A percentile compares a stretch with the other conserved stretches of the same genome.
Evolutionary conservation across 2,888 invertebrate genomes (phyloP).

Genomic region (Galerucella calmariensis): DNA sequence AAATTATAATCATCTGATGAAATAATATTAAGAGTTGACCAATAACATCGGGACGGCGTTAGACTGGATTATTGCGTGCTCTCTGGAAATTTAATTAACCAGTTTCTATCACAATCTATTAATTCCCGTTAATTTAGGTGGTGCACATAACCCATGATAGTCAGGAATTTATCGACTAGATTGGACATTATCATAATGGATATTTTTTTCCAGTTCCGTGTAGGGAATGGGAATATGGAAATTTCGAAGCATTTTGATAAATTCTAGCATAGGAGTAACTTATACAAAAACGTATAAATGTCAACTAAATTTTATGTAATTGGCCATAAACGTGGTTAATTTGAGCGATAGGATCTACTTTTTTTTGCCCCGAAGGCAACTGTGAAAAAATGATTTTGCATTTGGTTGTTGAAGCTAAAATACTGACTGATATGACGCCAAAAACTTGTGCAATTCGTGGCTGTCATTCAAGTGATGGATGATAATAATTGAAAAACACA

Average conservation of each 20-base stretch:
- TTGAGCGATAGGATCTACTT: constrained; percentile 30
- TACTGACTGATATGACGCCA: neutral
- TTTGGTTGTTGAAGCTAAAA: neutral
- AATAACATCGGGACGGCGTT: constrained; percentile 5
- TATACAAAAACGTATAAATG: constrained; percentile 30
- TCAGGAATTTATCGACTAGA: constrained; percentile 37
- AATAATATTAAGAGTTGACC: constrained; percentile 7
- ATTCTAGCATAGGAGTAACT: constrained; percentile 22
- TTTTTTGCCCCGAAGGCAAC: neutral
- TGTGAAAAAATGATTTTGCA: neutral
- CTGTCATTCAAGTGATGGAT: no score
- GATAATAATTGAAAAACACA: no score
- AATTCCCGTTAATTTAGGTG: constrained; percentile 53
- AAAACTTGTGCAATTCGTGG: no score
- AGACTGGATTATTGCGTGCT: constrained; percentile 50
- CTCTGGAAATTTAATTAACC: constrained; percentile 53
- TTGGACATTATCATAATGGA: constrained; percentile 40
- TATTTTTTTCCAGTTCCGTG: constrained; percentile 32
- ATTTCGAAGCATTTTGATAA: constrained; percentile 32
- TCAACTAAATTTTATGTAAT: constrained; percentile 33
- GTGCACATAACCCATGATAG: constrained; percentile 37
- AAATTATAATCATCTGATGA: neutral
- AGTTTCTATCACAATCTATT: constrained; percentile 56
- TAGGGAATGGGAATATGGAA: constrained; percentile 33
- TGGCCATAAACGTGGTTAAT: constrained; percentile 34